Evolutionary conservation across 35 echinoderm and acorn worm genomes (phyloP).

Genomic region (Ophiothrix spiculata): DNA sequence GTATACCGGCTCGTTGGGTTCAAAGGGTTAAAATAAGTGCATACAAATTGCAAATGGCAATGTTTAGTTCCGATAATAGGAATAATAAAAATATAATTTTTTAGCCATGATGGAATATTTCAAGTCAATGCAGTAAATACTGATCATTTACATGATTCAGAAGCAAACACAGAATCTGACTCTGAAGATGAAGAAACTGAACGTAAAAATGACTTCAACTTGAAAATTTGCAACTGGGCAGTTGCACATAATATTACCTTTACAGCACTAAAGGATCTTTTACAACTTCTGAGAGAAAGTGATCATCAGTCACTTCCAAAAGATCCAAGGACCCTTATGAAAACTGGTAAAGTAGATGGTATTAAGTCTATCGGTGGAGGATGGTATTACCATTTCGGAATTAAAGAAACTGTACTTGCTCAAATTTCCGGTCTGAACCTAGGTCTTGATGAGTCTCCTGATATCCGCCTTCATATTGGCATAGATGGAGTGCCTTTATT

Average conservation of each 20-base stretch:
- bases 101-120: no score
- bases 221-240: no score
- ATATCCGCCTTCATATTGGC: slow-evolving; percentile 28
- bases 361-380: slow-evolving; percentile 40
- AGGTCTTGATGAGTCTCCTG: neutral
- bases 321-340: slow-evolving; percentile 43
- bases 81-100: no score
- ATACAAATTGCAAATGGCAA: no score
- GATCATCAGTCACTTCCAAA: slow-evolving; percentile 43
- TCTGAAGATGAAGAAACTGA: no score
- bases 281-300: slow-evolving; percentile 3
- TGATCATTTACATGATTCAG: no score
- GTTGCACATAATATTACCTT: slow-evolving; percentile 6
- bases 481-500: slow-evolving; percentile 71
- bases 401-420: slow-evolving; percentile 9
- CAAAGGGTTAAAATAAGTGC: no score
- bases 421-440: neutral
- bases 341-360: neutral
- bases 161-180: no score
- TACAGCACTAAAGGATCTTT: slow-evolving; percentile 21
- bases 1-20: no score
- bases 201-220: no score
- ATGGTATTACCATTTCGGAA: slow-evolving; percentile 57
- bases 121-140: no score
- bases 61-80: no score